Percentiles rank a stretch among this genome's conserved stretches.
Conservation (phyloP, 2,888 invertebrate genomes). For the Caenorhabditis uteleia region DNA sequence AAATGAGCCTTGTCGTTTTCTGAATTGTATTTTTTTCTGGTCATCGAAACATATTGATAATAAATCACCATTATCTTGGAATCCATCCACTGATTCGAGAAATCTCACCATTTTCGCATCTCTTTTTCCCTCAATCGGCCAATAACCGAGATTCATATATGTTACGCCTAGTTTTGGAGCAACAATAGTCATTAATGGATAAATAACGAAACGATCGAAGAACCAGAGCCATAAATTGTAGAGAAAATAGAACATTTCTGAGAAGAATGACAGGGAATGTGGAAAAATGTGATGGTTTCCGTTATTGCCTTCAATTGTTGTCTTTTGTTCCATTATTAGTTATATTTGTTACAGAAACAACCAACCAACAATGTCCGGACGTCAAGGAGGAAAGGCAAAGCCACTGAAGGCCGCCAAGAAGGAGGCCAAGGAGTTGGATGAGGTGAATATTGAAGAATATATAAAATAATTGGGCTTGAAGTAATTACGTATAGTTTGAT, state of each 20-base stretch:
- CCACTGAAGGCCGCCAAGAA: slow-evolving; percentile 67
- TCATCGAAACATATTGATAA: too few species aligned
- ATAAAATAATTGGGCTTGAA: not conserved
- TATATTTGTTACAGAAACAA: slow-evolving; percentile 27
- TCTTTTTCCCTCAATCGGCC: slow-evolving; percentile 21
- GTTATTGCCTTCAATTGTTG: slow-evolving; percentile 3
- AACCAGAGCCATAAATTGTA: slow-evolving; percentile 47
- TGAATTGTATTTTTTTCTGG: not conserved
- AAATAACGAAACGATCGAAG: slow-evolving; percentile 56
- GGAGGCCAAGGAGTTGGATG: slow-evolving; percentile 54
- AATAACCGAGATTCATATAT: slow-evolving; percentile 63
- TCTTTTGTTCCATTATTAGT: too few species aligned
- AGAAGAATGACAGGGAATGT: not conserved
- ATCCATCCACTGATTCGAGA: slow-evolving; percentile 5
- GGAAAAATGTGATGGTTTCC: not conserved
- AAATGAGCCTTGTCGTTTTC: slow-evolving; percentile 42
- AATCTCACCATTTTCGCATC: slow-evolving; percentile 7
- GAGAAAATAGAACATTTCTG: slow-evolving; percentile 7
- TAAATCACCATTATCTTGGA: slow-evolving; percentile 11
- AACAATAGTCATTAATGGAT: slow-evolving; percentile 49
- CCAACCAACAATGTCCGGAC: slow-evolving; percentile 59
- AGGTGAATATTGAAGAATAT: slow-evolving; percentile 32
- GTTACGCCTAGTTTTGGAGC: slow-evolving; percentile 42
- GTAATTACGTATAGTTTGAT: too few species aligned
- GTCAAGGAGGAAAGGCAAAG: slow-evolving; percentile 67